Base-by-base conservation (phyloP, 1,140 invertebrate genomes). In the Leptinotarsa lineolata region DNA sequence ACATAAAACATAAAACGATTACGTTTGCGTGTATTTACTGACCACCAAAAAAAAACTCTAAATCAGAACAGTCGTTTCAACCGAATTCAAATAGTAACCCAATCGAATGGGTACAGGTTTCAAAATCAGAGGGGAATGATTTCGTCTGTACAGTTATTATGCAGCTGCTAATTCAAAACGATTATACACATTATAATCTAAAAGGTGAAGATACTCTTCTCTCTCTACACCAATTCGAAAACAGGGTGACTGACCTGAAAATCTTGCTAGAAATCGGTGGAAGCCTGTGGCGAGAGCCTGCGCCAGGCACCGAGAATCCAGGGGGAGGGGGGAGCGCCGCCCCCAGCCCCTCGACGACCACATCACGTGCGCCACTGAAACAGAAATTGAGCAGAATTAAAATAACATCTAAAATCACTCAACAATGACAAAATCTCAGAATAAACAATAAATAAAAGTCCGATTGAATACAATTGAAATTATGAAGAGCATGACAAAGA, bases 341-440 rank as follows among this genome's bases (percentile, higher is more conserved):
- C 77, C 76, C 77, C 75, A 71, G 68, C 81, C 80, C 81, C 79
- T 79, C 78, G 79, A 78, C 70, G 82, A 79, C 80, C 77, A 80
- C 83, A 84, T 84, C 82, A 83, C 82, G 83, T 83, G 81, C 79
- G 81, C 82, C 82, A 83, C 83, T 84, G 82, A 79, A 84, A 80
- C 73, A 77, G 72, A 80, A 76, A 77, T 39, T 39, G 8, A 0
- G 8, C 30, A 39, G 30, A 39, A 39, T 39, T 39, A 39, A 39
- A 39, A 39, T 39, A 39, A 39, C 30, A 39, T 39, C 8, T 39
- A 39, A 39, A 39, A 39, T 39, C 30, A 39, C 30, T 39, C 11
- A 39, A 39, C 30, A 39, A 2, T 39, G 2, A 39, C 30, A 39
- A 8, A 11, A 39, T 39, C 8, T 8, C 11, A 11, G 30, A 11